phyloP scores from a whole-genome alignment of 2,797 vertebrate genomes.

The Myripristis murdjan region DNA sequence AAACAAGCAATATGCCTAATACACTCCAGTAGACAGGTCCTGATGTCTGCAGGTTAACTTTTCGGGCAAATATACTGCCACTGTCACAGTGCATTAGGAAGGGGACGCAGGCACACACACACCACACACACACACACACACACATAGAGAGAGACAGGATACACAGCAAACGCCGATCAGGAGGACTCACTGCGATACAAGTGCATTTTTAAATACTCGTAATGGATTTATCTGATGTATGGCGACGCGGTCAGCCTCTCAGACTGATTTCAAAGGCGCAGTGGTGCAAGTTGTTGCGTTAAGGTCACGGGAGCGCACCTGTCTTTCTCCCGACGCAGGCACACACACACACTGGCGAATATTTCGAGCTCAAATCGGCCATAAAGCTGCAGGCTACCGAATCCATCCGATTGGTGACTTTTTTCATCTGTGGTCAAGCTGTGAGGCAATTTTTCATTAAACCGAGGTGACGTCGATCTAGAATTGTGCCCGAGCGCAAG shows the following conservation, averaged over 20 bases:
- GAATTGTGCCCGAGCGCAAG: conserved; percentile 15
- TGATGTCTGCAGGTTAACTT: conserved; percentile 39
- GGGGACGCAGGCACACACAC: neutral
- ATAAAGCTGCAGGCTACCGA: conserved; percentile 7
- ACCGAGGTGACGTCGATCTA: neutral
- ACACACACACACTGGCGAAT: neutral
- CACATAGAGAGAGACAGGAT: no score
- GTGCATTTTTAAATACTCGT: neutral
- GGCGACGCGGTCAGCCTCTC: neutral
- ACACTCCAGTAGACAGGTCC: conserved; percentile 54
- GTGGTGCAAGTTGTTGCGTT: conserved; percentile 17
- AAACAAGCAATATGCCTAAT: conserved; percentile 31
- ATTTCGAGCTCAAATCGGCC: conserved; percentile 11
- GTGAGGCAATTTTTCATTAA: neutral
- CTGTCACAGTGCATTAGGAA: conserved; percentile 11
- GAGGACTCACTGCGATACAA: neutral
- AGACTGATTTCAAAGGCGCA: conserved; percentile 2
- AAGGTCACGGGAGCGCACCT: conserved; percentile 34
- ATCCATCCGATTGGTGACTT: conserved; percentile 4
- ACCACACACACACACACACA: neutral
- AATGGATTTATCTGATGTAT: conserved; percentile 4
- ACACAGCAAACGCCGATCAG: neutral
- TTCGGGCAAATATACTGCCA: conserved; percentile 26
- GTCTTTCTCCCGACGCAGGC: conserved; percentile 13
- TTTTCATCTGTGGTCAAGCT: neutral